These are phyloP conservation scores for Calycopis cecrops DNA, from an alignment of 1,140 invertebrate genomes.

Conservation along the genomic window DNA sequence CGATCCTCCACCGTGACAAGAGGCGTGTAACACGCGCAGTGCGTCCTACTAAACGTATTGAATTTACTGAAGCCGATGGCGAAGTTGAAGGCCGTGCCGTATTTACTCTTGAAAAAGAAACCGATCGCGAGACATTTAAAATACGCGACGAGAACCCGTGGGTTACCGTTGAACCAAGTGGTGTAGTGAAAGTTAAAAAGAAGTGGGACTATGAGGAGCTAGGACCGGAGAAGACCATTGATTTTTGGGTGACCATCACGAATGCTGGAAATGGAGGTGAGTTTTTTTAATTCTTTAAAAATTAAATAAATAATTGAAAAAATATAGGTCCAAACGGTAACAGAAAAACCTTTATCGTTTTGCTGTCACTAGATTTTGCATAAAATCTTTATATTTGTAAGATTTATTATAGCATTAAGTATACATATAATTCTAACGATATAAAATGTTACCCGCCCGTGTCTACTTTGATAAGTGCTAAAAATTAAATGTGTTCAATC, in stretches of 20 bases:
- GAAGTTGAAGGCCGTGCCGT: slow-evolving; percentile 90
- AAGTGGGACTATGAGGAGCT: slow-evolving; percentile 98
- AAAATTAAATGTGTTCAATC: too few species aligned
- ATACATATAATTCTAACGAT: too few species aligned
- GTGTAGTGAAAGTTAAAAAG: slow-evolving; percentile 94
- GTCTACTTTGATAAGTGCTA: too few species aligned
- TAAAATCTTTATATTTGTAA: too few species aligned
- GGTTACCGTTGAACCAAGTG: slow-evolving; percentile 94
- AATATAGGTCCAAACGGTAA: too few species aligned
- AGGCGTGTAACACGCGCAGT: slow-evolving; percentile 90
- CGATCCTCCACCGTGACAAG: slow-evolving; percentile 82
- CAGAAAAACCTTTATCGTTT: too few species aligned
- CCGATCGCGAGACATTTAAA: slow-evolving; percentile 93
- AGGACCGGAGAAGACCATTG: slow-evolving; percentile 96
- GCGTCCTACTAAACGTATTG: slow-evolving; percentile 92
- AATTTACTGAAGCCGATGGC: slow-evolving; percentile 93
- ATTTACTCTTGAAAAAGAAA: slow-evolving; percentile 93
- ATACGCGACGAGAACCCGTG: slow-evolving; percentile 94
- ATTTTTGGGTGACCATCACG: slow-evolving; percentile 96
- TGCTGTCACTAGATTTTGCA: too few species aligned
- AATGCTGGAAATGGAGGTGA: slow-evolving; percentile 90
- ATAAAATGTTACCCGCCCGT: too few species aligned
- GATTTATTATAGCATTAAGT: too few species aligned
- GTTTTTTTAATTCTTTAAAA: slow-evolving; percentile 44
- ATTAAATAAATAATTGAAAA: too few species aligned